Base-by-base conservation (phyloP, 2,888 invertebrate species). In the Rhopalosiphum nymphaeae region DNA sequence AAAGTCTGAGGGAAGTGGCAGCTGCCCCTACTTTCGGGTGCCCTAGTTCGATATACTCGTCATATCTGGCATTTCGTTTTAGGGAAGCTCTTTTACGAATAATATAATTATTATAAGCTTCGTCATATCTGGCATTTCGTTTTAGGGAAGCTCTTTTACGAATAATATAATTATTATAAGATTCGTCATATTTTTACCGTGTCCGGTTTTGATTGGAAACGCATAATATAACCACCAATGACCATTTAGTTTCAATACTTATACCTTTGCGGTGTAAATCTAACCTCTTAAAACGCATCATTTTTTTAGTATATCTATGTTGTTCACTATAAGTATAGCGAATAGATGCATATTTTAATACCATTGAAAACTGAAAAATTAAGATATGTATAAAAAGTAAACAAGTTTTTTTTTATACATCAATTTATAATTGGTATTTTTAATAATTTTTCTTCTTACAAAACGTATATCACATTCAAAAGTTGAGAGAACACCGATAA, bases 391-490 rank as follows among this genome's bases (percentile, higher is more conserved):
- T 26, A 67, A 67, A 36, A 21, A 67, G 16, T 67, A 67, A 67
- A 67, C 16, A 36, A n/a, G n/a, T 67, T n/a, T 67, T 67, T 67
- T 67, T 16, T 44, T 86, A 86, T 91, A 67, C 46, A 91, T 84
- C 67, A 53, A 91, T 91, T 78, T 67, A 67, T 90, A 49, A 90
- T 90, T 46, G 46, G 11, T 91, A 53, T 61, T 61, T 84, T 86
- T 91, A 11, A 29, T 78, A 85, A 46, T 53, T 93, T 84, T 84
- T 91, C 53, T 88, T 92, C 92, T 94, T 92, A 92, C 88, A 94
- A 92, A 92, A 94, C 94, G 92, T 94, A 91, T 91, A 94, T 93
- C 92, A 89, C 90, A 93, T 91, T 94, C 87, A 89, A 91, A 94
- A 91, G 92, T 93, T 61, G 84, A 91, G 78, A 94, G 84, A 94